phyloP scores from a whole-genome alignment of 1,140 invertebrate species.

The Papilio xuthus region DNA sequence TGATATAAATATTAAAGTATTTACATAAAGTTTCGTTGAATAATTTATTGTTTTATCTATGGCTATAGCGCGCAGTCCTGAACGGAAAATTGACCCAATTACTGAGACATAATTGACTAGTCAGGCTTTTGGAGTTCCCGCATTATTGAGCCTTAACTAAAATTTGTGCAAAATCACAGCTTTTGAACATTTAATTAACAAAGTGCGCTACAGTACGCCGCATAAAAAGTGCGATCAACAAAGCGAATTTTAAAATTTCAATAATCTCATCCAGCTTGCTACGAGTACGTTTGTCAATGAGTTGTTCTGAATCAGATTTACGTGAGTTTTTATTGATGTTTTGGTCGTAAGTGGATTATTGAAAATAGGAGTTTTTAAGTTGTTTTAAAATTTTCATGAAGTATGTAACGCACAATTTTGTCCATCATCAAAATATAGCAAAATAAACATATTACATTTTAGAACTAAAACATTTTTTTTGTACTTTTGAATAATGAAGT shows the following conservation, averaged over 20 bases:
- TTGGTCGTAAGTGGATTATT: neutral
- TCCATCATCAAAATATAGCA: too few relatives aligned
- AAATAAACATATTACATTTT: too few relatives aligned
- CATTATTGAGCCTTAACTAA: slow-evolving; percentile 38
- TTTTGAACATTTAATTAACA: slow-evolving; percentile 40
- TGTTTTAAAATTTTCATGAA: neutral
- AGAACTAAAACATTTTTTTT: neutral
- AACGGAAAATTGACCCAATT: slow-evolving; percentile 38
- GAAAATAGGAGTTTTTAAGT: neutral
- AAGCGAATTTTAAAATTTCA: slow-evolving; percentile 20
- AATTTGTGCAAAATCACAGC: slow-evolving; percentile 36
- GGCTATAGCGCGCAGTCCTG: slow-evolving; percentile 7
- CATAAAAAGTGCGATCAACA: slow-evolving; percentile 35
- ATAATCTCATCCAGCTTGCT: slow-evolving; percentile 22
- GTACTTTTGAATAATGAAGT: neutral
- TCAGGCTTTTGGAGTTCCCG: slow-evolving; percentile 36
- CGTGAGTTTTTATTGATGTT: neutral
- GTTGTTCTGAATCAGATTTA: slow-evolving; percentile 8
- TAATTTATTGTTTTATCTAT: slow-evolving; percentile 32
- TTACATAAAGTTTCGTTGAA: slow-evolving; percentile 8
- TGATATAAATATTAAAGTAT: neutral
- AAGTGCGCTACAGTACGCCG: slow-evolving; percentile 26
- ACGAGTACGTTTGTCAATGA: neutral
- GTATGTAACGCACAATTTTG: neutral
- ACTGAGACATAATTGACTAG: slow-evolving; percentile 35